Conservation (phyloP, 2,888 invertebrate species). For the Zygothrica quintamaculata region DNA sequence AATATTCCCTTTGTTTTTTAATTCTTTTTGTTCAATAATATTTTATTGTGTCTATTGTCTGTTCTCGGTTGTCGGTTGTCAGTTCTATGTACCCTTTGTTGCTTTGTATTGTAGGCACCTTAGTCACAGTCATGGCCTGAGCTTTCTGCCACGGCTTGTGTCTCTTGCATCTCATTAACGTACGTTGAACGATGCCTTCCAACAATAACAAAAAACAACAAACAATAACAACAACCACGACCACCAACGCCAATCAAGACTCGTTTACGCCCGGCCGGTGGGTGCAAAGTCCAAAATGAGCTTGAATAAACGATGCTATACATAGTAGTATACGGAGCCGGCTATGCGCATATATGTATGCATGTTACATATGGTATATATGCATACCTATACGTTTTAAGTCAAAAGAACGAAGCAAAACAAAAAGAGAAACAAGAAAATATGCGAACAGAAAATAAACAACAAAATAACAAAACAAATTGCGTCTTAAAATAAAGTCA, state of each 20-base stretch:
- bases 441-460: constrained; percentile 17
- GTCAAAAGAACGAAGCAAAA: constrained; percentile 24
- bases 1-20: constrained; percentile 1
- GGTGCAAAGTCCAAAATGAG: constrained; percentile 78
- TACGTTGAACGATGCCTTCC: constrained; percentile 56
- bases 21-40: neutral
- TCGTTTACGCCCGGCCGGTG: constrained; percentile 61
- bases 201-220: constrained; percentile 15
- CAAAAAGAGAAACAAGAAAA: constrained; percentile 10
- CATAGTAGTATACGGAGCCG: neutral
- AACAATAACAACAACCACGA: constrained; percentile 28
- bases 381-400: constrained; percentile 15
- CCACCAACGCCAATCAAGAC: constrained; percentile 70
- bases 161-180: constrained; percentile 71
- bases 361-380: neutral
- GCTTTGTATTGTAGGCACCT: constrained; percentile 42
- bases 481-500: constrained; percentile 66
- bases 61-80: no score
- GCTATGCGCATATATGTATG: constrained; percentile 2
- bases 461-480: constrained; percentile 31
- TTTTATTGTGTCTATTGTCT: constrained; percentile 29
- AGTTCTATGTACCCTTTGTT: constrained; percentile 41
- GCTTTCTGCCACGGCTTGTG: constrained; percentile 35
- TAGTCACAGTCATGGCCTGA: constrained; percentile 50
- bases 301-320: constrained; percentile 39